These are phyloP conservation scores for Dissostichus mawsoni DNA, from an alignment of 2,113 vertebrate species.

Conservation along the genomic window DNA sequence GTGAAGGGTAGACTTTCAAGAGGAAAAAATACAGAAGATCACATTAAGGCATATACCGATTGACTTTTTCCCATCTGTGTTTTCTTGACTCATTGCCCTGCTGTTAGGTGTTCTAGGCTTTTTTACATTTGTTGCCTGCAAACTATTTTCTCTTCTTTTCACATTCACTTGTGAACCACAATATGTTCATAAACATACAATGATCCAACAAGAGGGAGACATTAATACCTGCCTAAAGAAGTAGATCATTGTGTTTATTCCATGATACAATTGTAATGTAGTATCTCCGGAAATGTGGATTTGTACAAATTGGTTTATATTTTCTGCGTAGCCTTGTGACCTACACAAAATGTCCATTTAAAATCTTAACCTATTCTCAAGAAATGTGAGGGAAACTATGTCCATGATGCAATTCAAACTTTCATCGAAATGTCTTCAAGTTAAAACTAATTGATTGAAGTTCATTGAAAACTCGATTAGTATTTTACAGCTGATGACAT, in stretches of 20 bases:
- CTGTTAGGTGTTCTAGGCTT: constrained; percentile 65
- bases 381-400: neutral
- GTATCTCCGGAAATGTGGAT: constrained; percentile 41
- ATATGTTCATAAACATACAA: constrained; percentile 55
- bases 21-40: constrained; percentile 64
- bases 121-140: constrained; percentile 60
- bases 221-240: constrained; percentile 21
- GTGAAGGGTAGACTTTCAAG: constrained; percentile 66
- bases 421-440: neutral
- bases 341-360: neutral
- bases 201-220: constrained; percentile 34
- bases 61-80: constrained; percentile 68
- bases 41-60: constrained; percentile 55
- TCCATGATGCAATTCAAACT: neutral
- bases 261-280: constrained; percentile 21
- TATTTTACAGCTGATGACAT: neutral
- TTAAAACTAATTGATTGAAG: neutral
- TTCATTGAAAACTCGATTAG: neutral
- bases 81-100: constrained; percentile 72
- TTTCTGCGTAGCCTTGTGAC: constrained; percentile 26
- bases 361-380: constrained; percentile 2
- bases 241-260: constrained; percentile 19
- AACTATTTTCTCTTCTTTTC: constrained; percentile 57
- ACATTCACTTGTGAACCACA: constrained; percentile 47
- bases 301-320: constrained; percentile 27